phyloP scores from a whole-genome alignment of 1,140 invertebrate species.

The Zaprionus lachaisei region DNA sequence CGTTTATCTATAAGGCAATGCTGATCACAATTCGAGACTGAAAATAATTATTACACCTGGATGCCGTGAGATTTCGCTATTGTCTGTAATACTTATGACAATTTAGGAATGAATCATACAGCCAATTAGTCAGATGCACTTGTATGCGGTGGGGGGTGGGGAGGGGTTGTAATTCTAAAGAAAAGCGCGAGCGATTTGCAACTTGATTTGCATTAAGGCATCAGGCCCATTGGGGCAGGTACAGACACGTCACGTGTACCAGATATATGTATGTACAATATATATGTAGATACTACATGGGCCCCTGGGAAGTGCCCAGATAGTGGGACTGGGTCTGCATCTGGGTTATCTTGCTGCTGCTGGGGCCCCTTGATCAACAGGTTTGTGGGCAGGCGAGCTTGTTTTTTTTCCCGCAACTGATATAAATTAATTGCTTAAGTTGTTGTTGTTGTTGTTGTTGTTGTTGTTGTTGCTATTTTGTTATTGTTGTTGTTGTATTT shows the following conservation, averaged over 20 bases:
- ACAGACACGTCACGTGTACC: slow-evolving; percentile 8
- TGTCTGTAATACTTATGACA: slow-evolving; percentile 11
- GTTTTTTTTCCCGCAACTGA: slow-evolving; percentile 71
- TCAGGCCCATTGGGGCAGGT: neutral
- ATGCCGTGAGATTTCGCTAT: neutral
- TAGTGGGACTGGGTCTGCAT: slow-evolving; percentile 32
- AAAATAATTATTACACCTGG: neutral
- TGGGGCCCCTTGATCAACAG: slow-evolving; percentile 59
- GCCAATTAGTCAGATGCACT: slow-evolving; percentile 16
- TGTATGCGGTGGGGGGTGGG: neutral
- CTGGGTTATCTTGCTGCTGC: slow-evolving; percentile 32
- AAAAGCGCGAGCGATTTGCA: slow-evolving; percentile 4
- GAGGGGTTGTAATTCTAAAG: slow-evolving; percentile 4
- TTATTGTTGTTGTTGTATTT: slow-evolving; percentile 31
- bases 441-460: slow-evolving; percentile 55
- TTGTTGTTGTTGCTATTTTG: slow-evolving; percentile 33
- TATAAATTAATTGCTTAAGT: slow-evolving; percentile 82
- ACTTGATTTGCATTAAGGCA: slow-evolving; percentile 18
- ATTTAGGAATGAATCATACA: slow-evolving; percentile 26
- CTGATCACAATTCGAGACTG: neutral
- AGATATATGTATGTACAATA: slow-evolving; percentile 1
- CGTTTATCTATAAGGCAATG: neutral
- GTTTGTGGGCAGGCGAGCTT: slow-evolving; percentile 65
- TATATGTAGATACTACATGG: slow-evolving; percentile 24
- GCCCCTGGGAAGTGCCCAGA: slow-evolving; percentile 57